Base-by-base conservation (phyloP, 1,140 invertebrate genomes). In the Diprion similis region DNA sequence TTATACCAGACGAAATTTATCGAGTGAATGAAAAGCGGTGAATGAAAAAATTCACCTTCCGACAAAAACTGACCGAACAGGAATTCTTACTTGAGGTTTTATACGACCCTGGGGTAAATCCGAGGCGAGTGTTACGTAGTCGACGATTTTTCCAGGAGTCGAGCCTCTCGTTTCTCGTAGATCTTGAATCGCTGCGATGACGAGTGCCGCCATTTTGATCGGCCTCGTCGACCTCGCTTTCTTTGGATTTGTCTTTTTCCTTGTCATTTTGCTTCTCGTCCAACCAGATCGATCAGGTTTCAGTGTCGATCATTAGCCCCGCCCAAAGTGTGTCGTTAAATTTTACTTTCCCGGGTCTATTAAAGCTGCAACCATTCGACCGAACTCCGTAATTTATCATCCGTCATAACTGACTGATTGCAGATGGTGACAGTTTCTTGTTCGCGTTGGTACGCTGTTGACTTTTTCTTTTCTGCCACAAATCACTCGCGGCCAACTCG, bases 111-210 rank as follows among this genome's bases (percentile, higher is more conserved):
- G 76, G 11, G 80, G 76, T 18, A 80, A 66, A 71, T 80, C 76
- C 4, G 82, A 81, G 1, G 74, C 74, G 59, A 77, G 82, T 75
- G 77, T 84, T 70, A 86, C 81, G 66, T 85, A 83, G 71, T 79
- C 80, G 18, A 78, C 75, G n/a, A 86, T 86, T 59, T 79, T 83
- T 47, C 72, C 77, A 0, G 80, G 69, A 15, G 84, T 82, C 0
- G 78, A 78, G 24, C 81, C 84, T 74, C 81, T 81, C n/a, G 72
- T 79, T 68, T 83, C 79, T 10, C 79, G 67, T n/a, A 87, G 79
- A 75, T 85, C 77, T 15, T 81, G 78, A 71, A 87, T 83, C 17
- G 84, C 84, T 8, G 81, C 80, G 0, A 83, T 75, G 15, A 87
- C 78, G 48, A 86, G 73, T 19, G 82, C 78, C 6, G 81, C 81